A percentile compares a stretch with the other conserved stretches of the same genome.
Conservation (phyloP, 1,140 invertebrate species). For the Stenopsyche tienmushanensis region DNA sequence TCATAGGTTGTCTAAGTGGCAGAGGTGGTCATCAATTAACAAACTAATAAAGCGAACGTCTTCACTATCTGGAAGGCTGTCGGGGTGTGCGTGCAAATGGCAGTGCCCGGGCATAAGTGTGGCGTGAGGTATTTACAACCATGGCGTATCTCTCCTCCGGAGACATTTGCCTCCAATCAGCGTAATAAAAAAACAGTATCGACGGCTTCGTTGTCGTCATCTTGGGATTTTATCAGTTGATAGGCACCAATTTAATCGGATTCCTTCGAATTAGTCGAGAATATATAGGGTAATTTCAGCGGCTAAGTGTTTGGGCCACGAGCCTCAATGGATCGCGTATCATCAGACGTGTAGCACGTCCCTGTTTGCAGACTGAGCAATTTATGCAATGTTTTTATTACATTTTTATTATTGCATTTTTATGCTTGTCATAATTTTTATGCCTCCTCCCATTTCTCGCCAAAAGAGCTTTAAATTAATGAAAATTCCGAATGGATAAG, state of each 20-base stretch:
- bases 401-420: too few species aligned
- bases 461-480: too few species aligned
- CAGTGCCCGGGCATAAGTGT: background rate
- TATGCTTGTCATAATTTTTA: too few species aligned
- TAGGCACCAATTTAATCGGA: conserved; percentile 19
- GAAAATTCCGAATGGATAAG: too few species aligned
- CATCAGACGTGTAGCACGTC: background rate
- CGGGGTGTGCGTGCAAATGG: background rate
- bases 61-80: background rate
- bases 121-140: background rate
- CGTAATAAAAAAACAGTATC: background rate
- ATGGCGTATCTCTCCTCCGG: background rate
- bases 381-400: too few species aligned
- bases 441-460: too few species aligned
- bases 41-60: background rate
- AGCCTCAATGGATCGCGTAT: conserved; percentile 2
- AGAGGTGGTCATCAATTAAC: background rate
- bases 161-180: conserved; percentile 17
- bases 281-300: conserved; percentile 17
- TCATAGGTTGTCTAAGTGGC: background rate
- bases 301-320: conserved; percentile 13
- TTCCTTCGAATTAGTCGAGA: conserved; percentile 17
- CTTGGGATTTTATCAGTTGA: conserved; percentile 15
- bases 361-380: background rate
- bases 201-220: background rate